A percentile compares a stretch with the other conserved stretches of the same genome.
Conservation (phyloP, 2,797 vertebrate genomes). For the Rhadinocentrus ornatus region DNA sequence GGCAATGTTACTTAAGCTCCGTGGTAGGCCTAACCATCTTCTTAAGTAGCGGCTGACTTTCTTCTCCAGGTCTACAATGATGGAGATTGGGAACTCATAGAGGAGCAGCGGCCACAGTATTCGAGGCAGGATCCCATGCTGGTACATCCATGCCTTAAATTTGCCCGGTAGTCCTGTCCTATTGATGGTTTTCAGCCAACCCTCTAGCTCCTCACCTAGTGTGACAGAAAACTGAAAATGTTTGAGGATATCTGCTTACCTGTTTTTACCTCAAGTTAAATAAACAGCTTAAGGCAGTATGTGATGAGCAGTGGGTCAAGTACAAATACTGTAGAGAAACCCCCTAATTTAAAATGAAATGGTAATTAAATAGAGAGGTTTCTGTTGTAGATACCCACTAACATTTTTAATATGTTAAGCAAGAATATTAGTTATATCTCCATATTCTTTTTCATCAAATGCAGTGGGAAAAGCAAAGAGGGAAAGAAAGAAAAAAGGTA, state of each 20-base stretch:
- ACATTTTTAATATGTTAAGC: background rate
- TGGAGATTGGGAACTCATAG: background rate
- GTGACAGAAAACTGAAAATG: too few species aligned
- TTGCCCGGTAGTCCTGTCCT: too few species aligned
- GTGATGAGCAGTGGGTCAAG: background rate
- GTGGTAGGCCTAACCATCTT: background rate
- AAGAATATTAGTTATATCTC: background rate
- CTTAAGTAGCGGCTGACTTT: background rate
- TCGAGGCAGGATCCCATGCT: background rate
- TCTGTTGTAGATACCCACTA: background rate
- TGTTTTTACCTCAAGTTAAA: background rate
- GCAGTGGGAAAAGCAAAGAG: background rate
- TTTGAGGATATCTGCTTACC: background rate
- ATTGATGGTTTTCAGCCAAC: too few species aligned
- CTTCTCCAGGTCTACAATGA: background rate
- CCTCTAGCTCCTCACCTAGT: too few species aligned
- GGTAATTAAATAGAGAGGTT: slow-evolving; percentile 14
- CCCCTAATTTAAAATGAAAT: background rate
- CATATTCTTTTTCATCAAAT: background rate
- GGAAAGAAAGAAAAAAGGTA: background rate
- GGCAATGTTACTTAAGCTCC: background rate
- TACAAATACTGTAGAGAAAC: background rate
- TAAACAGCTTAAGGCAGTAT: background rate
- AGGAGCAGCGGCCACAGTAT: background rate
- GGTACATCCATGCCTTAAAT: too few species aligned